Evolutionary conservation across 2,888 invertebrate species (phyloP), one percentile per base, ranked within the genome.

Genomic region (Leptothorax acervorum): DNA sequence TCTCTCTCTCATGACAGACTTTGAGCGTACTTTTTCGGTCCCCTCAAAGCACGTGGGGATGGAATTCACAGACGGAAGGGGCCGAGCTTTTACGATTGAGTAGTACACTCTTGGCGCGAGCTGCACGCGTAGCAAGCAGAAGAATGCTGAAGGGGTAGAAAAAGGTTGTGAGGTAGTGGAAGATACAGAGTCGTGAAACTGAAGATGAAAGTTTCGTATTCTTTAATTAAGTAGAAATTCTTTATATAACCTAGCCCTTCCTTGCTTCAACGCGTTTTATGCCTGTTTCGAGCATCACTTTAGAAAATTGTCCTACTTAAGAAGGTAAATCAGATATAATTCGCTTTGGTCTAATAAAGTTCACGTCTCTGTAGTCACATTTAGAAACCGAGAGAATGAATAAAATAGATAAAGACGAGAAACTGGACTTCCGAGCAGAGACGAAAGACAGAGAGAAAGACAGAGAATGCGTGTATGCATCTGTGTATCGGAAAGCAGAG

Each of bases 1-100:
- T 82, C 57, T 83, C 73, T 83, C 28, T 15, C 42, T 81, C 53
- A 55, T 51, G 62, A 60, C 31, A 76, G 48, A 51, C 73, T 82
- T 70, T 82, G 71, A 70, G 62, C 76, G 73, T 51, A 70, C 35
- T 57, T 63, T 70, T 63, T 62, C 39, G 75, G 66, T 73, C 39
- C 81, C 70, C 74, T 78, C 81, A 74, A 87, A 86, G 84, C 86
- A 82, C 39, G 65, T 51, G 84, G 82, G 57, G 51, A 42, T n/a
- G 28, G 82, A 65, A 11, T 35, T 76, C 65, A 78, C 53, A 35
- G 57, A 60, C 51, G 66, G 87, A 85, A 70, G 84, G 87, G 83
- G 11, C 18, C 65, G 53, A 78, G 51, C 45, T 83, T 79, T 70
- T 48, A 70, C 48, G 60, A 79, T 23, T 55, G 57, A 63, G 51